Evolutionary conservation across 2,797 vertebrate species (phyloP).

Genomic region (Heterohyrax brucei): DNA sequence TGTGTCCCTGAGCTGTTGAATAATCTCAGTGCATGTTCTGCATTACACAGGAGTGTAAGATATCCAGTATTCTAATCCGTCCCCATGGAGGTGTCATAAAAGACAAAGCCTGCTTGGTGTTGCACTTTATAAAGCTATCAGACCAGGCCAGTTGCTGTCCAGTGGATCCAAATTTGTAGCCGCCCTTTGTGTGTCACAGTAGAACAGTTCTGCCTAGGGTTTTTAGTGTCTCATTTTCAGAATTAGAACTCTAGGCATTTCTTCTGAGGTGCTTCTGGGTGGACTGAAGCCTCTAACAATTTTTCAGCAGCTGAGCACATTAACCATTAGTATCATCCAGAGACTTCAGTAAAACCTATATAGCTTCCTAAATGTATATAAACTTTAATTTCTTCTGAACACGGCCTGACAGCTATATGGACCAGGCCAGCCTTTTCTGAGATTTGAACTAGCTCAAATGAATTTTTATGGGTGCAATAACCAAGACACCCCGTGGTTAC

Average conservation of each 20-base stretch:
- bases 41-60: neutral
- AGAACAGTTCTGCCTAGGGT: neutral
- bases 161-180: neutral
- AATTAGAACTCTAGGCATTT: neutral
- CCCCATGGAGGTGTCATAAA: fast-evolving
- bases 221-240: neutral
- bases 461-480: neutral
- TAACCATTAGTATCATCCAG: neutral
- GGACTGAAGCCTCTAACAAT: neutral
- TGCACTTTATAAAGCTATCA: neutral
- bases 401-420: neutral
- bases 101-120: neutral
- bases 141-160: neutral
- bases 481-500: neutral
- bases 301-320: neutral
- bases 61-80: neutral
- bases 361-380: neutral
- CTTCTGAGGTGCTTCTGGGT: neutral
- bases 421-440: neutral
- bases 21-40: neutral
- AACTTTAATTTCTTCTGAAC: neutral
- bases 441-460: conserved; percentile 15
- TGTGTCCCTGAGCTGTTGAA: neutral
- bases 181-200: neutral
- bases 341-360: neutral